A percentile compares a stretch with the other conserved stretches of the same genome.
These are phyloP conservation scores for Magallana ariakensis DNA, from an alignment of 1,140 invertebrate genomes.

Conservation along the genomic window DNA sequence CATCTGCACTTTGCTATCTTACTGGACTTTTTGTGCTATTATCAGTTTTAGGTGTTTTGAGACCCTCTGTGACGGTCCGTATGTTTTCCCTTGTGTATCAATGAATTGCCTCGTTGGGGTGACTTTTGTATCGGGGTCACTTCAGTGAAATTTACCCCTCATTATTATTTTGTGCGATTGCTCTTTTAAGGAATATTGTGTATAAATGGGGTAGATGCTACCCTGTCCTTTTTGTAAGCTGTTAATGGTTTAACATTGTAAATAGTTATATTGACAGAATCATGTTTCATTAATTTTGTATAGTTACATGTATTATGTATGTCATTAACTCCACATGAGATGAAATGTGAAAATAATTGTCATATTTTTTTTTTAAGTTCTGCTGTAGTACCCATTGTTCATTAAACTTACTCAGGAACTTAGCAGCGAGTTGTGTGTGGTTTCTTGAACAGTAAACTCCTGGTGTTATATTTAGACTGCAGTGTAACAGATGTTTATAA, in stretches of 20 bases:
- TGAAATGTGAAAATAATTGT: neutral
- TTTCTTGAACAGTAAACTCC: neutral
- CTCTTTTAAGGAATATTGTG: constrained; percentile 1
- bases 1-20: neutral
- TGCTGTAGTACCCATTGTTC: constrained; percentile 40
- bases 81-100: neutral
- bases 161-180: neutral
- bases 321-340: constrained; percentile 41
- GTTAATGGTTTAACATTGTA: constrained; percentile 12
- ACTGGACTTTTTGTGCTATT: constrained; percentile 20
- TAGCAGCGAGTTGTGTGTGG: neutral
- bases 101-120: neutral
- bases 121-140: neutral
- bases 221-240: constrained; percentile 6
- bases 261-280: constrained; percentile 19
- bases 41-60: constrained; percentile 21
- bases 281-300: constrained; percentile 40
- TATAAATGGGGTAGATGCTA: constrained; percentile 7
- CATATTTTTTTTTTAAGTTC: constrained; percentile 21
- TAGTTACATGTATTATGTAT: constrained; percentile 16
- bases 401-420: constrained; percentile 43
- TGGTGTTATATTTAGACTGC: too few relatives aligned
- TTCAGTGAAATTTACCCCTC: neutral
- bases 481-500: too few relatives aligned
- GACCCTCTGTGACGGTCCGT: neutral